Evolutionary conservation across 2,113 vertebrate species (phyloP).

Genomic region (Microtus oregoni): DNA sequence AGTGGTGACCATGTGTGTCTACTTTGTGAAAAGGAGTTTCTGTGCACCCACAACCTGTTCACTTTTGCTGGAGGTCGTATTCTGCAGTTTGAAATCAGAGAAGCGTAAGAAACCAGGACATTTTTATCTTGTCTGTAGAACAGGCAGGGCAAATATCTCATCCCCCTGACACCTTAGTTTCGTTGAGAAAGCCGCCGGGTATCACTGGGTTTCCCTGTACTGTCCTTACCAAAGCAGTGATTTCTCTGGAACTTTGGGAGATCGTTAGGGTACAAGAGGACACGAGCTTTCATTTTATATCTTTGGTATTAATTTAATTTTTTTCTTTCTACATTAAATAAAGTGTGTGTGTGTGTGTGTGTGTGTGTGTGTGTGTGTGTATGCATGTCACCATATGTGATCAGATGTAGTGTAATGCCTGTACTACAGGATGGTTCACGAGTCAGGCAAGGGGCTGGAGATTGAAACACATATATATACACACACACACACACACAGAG

Average conservation of each 20-base stretch:
- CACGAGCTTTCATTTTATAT: accelerated
- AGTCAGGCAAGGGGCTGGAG: no score
- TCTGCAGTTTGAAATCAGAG: background rate
- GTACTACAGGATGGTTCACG: no score
- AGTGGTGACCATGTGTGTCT: no score
- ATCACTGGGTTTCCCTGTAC: background rate
- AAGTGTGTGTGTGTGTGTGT: background rate
- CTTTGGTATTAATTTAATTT: background rate
- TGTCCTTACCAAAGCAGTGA: background rate
- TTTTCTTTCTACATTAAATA: background rate
- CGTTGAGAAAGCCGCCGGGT: accelerated
- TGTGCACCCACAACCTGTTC: background rate
- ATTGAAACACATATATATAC: no score
- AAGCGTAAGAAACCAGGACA: background rate
- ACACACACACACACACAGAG: no score
- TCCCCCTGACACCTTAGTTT: background rate
- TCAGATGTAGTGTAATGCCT: no score
- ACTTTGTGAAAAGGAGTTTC: background rate
- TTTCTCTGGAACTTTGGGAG: no score
- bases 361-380: background rate
- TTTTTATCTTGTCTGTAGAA: background rate
- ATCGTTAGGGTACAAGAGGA: accelerated
- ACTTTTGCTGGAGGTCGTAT: background rate
- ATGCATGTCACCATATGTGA: background rate
- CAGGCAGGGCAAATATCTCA: background rate